Evolutionary conservation across 2,888 invertebrate genomes (phyloP).

Genomic region (Dorcus hopei): DNA sequence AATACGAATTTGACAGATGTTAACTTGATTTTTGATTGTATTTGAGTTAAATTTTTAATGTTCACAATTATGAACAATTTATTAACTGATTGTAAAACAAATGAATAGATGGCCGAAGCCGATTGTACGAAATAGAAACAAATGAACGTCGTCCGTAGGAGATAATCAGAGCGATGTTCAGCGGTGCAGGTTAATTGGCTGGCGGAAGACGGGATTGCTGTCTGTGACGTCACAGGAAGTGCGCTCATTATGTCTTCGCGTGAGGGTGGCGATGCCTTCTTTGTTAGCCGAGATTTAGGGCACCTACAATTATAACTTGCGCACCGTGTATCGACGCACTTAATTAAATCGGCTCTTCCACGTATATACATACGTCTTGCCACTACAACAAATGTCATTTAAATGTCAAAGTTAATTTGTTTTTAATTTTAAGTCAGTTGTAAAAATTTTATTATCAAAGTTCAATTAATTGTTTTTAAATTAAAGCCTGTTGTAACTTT

Average conservation of each 20-base stretch:
- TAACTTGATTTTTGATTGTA: too few species aligned
- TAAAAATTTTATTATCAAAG: too few species aligned
- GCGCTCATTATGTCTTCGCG: constrained; percentile 27
- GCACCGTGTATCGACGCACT: neutral
- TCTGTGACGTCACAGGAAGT: constrained; percentile 31
- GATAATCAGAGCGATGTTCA: constrained; percentile 33
- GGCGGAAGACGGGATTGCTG: constrained; percentile 38
- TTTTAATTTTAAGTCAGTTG: too few species aligned
- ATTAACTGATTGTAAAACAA: too few species aligned
- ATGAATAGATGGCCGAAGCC: too few species aligned
- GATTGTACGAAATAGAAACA: too few species aligned
- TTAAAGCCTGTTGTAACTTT: too few species aligned
- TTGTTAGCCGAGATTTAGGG: constrained; percentile 11
- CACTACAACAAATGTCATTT: neutral
- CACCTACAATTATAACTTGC: neutral
- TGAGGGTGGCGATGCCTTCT: constrained; percentile 19
- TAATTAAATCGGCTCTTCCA: constrained; percentile 1
- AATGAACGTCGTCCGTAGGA: neutral
- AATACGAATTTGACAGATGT: too few species aligned
- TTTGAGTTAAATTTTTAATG: too few species aligned
- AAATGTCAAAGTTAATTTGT: too few species aligned
- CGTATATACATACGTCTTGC: neutral
- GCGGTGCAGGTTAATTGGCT: constrained; percentile 36
- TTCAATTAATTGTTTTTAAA: too few species aligned
- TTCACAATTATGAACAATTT: too few species aligned